Evolutionary conservation across 2,888 invertebrate genomes (phyloP).

Genomic region (Hemicrepidius hirtus): DNA sequence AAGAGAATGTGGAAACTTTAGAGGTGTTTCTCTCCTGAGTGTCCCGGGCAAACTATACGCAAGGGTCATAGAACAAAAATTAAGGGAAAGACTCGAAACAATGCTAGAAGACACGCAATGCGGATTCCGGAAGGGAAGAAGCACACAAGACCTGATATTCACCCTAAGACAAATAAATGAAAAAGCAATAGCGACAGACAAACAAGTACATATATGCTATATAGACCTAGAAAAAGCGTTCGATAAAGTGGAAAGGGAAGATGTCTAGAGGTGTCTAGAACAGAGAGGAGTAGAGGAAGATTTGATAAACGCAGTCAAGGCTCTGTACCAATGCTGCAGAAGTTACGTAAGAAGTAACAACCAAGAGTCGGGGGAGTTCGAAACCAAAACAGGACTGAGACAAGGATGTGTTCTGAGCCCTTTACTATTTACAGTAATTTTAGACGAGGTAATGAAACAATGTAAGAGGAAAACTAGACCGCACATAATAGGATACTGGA

Average conservation of each 20-base stretch:
- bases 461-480: background rate
- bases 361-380: conserved; percentile 1
- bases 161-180: background rate
- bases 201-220: conserved; percentile 1
- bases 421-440: too few species aligned
- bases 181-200: background rate
- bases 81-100: background rate
- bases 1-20: background rate
- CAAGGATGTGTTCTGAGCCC: background rate
- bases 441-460: too few species aligned
- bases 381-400: too few species aligned
- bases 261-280: background rate
- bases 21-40: background rate
- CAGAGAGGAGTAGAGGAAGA: conserved; percentile 7
- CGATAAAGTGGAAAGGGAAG: background rate
- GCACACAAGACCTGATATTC: background rate
- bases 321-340: conserved; percentile 1
- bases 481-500: background rate
- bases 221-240: too few species aligned
- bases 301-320: conserved; percentile 6
- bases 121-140: background rate
- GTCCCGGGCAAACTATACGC: background rate
- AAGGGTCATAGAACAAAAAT: conserved; percentile 1
- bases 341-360: conserved; percentile 1
- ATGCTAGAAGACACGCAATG: background rate